Evolutionary conservation across 2,888 invertebrate genomes (phyloP).

Genomic region (Tortricodes alternella): DNA sequence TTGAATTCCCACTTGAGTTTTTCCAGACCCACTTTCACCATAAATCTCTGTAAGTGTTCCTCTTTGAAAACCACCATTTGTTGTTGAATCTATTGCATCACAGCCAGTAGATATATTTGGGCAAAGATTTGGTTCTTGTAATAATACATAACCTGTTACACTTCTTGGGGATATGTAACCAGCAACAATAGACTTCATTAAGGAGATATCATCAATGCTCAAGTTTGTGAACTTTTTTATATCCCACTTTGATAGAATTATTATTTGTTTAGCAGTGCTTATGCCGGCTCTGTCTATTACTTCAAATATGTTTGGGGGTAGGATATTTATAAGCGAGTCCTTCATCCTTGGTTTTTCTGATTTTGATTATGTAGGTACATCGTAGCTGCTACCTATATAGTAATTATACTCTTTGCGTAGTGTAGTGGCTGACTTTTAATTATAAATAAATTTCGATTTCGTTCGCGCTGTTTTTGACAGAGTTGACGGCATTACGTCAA

Average conservation of each 20-base stretch:
- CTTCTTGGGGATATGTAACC: slow-evolving; percentile 46
- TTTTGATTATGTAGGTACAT: neutral
- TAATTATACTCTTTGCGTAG: no score
- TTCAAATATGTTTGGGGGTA: slow-evolving; percentile 59
- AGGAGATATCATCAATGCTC: slow-evolving; percentile 52
- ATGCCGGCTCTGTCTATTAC: slow-evolving; percentile 59
- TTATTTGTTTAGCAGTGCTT: slow-evolving; percentile 57
- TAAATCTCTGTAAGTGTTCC: slow-evolving; percentile 89
- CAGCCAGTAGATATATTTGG: slow-evolving; percentile 80
- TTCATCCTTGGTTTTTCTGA: neutral
- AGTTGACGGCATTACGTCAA: no score
- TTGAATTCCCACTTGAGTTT: slow-evolving; percentile 91
- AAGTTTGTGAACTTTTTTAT: slow-evolving; percentile 66
- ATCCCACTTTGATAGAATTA: slow-evolving; percentile 59
- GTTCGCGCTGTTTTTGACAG: no score
- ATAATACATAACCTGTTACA: slow-evolving; percentile 46
- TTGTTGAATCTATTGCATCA: slow-evolving; percentile 78
- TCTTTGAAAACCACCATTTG: slow-evolving; percentile 86
- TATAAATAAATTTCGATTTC: no score
- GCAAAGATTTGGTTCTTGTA: slow-evolving; percentile 39
- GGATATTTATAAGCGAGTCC: slow-evolving; percentile 31
- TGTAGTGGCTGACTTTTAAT: no score
- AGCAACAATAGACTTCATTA: slow-evolving; percentile 57
- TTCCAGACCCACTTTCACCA: slow-evolving; percentile 91
- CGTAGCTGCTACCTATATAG: neutral